Percentiles rank a stretch among this genome's conserved stretches.
These are phyloP conservation scores for Ophion costatus DNA, from an alignment of 2,888 invertebrate species.

Conservation along the genomic window DNA sequence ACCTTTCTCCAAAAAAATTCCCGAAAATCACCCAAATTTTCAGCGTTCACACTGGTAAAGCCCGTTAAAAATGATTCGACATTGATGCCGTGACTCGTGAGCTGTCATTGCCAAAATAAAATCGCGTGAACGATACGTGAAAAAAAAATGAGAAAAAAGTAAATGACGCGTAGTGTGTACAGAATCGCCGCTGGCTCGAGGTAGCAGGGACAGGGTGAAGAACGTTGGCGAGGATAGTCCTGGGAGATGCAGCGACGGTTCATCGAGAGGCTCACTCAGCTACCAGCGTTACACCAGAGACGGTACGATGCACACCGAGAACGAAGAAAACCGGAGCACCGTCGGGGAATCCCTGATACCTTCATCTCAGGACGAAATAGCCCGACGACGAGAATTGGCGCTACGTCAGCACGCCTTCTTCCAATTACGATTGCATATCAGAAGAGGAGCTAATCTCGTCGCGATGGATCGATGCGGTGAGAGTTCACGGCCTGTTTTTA, in stretches of 20 bases:
- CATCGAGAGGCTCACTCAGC: constrained; percentile 83
- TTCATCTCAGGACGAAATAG: constrained; percentile 87
- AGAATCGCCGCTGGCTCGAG: constrained; percentile 85
- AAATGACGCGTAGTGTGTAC: constrained; percentile 23
- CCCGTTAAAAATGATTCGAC: too few species aligned
- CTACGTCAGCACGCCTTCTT: constrained; percentile 95
- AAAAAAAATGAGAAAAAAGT: neutral
- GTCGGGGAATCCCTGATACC: constrained; percentile 50
- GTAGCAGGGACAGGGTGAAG: constrained; percentile 78
- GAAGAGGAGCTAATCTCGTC: constrained; percentile 94
- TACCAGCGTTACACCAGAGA: constrained; percentile 70
- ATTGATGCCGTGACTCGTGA: neutral
- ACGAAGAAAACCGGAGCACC: constrained; percentile 59
- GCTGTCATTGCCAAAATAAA: neutral
- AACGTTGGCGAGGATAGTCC: constrained; percentile 81
- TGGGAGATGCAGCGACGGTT: constrained; percentile 76
- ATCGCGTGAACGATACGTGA: neutral
- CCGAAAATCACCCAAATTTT: too few species aligned
- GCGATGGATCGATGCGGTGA: constrained; percentile 98
- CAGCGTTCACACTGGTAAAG: too few species aligned
- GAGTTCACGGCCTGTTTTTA: constrained; percentile 73
- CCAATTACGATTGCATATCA: constrained; percentile 94
- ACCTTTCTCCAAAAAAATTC: too few species aligned
- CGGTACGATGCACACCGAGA: constrained; percentile 54
- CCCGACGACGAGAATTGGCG: constrained; percentile 89